phyloP scores from a whole-genome alignment of 2,797 vertebrate genomes.

The Rhincodon typus region DNA sequence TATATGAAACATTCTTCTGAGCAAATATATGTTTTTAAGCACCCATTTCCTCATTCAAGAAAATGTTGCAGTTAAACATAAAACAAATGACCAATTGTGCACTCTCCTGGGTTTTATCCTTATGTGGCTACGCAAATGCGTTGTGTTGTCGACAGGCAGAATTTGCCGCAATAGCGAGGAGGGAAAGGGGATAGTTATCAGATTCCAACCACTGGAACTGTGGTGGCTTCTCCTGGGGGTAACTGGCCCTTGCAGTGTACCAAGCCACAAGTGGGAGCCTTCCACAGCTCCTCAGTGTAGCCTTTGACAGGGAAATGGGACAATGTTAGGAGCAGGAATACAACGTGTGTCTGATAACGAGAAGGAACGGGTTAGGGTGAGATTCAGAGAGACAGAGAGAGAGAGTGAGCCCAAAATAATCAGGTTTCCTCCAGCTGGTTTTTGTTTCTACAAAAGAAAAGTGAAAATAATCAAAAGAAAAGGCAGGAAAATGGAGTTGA shows the following conservation, averaged over 20 bases:
- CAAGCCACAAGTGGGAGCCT: constrained; percentile 29
- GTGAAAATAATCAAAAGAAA: neutral
- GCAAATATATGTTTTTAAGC: neutral
- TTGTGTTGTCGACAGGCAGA: constrained; percentile 38
- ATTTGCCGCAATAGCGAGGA: no score
- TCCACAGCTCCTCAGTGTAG: constrained; percentile 39
- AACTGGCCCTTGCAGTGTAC: constrained; percentile 39
- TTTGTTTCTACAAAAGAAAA: neutral
- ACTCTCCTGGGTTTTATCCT: neutral
- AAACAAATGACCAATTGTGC: neutral
- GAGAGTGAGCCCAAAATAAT: neutral
- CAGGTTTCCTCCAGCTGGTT: neutral
- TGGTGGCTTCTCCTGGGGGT: constrained; percentile 40
- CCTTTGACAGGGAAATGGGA: constrained; percentile 36
- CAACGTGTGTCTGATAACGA: neutral
- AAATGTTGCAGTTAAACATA: neutral
- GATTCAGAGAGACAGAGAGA: no score
- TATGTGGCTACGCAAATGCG: neutral
- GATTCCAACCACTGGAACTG: constrained; percentile 41
- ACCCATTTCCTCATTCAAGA: neutral
- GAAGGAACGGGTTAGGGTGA: no score
- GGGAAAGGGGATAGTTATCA: constrained; percentile 36
- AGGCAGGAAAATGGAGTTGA: no score
- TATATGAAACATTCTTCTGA: neutral
- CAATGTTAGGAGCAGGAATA: neutral